Percentiles rank a stretch among this genome's conserved stretches.
Conservation (phyloP, 2,797 vertebrate genomes). For the Ibycter americanus region DNA sequence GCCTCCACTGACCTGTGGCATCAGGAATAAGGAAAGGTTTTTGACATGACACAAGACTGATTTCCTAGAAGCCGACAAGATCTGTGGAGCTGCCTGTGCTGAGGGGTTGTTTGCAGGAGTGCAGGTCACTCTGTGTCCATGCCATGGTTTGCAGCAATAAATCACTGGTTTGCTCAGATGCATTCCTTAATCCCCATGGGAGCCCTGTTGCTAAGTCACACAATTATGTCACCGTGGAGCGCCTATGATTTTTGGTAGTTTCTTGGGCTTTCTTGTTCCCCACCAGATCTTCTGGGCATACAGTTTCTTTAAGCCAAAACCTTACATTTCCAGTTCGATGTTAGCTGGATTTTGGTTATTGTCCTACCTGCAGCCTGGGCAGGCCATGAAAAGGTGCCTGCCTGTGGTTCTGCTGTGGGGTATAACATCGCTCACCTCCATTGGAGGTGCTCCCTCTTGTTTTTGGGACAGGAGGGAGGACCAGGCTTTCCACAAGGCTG, state of each 20-base stretch:
- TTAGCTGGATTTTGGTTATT: not conserved
- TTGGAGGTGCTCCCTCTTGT: not conserved
- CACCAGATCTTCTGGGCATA: not conserved
- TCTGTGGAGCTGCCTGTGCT: not conserved
- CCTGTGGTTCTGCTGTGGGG: not conserved
- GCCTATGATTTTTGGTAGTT: not conserved
- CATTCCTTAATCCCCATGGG: not conserved
- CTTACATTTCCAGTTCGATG: not conserved
- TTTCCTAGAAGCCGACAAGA: not conserved
- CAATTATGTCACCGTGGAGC: not conserved
- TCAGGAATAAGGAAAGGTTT: not conserved
- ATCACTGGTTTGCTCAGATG: not conserved
- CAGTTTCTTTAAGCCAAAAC: not conserved
- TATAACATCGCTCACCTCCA: rapidly evolving
- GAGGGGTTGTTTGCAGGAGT: not conserved
- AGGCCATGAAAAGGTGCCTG: not conserved
- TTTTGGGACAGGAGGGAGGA: not conserved
- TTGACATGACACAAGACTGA: not conserved
- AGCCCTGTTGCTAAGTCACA: not conserved
- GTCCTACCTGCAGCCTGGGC: not conserved
- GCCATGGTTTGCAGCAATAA: conserved; percentile 3
- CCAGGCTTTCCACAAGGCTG: rapidly evolving
- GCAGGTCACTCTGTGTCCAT: not conserved
- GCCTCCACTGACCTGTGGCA: not conserved
- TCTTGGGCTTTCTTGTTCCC: not conserved